A percentile compares a stretch with the other conserved stretches of the same genome.
Conservation (phyloP, 2,888 invertebrate species). For the Volucella inflata region DNA sequence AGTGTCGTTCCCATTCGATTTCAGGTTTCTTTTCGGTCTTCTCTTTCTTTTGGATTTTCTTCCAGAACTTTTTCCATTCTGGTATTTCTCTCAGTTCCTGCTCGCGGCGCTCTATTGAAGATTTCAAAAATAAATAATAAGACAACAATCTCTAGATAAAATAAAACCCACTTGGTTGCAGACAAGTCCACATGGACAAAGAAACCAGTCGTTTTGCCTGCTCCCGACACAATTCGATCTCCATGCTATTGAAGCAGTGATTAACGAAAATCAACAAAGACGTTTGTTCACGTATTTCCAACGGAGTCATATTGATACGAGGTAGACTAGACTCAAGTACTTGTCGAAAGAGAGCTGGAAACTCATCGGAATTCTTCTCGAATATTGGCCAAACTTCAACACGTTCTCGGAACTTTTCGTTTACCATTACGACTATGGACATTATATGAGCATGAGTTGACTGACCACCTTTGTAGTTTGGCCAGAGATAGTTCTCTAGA, state of each 20-base stretch:
- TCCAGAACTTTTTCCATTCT: slow-evolving; percentile 97
- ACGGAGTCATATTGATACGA: slow-evolving; percentile 78
- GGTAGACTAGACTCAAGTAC: slow-evolving; percentile 90
- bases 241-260: slow-evolving; percentile 99
- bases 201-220: slow-evolving; percentile 96
- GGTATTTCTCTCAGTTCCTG: slow-evolving; percentile 93
- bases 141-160: not conserved
- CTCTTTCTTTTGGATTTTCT: slow-evolving; percentile 91
- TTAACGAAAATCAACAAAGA: slow-evolving; percentile 95
- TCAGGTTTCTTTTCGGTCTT: slow-evolving; percentile 88
- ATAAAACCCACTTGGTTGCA: slow-evolving; percentile 88
- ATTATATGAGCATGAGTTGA: slow-evolving; percentile 95
- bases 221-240: slow-evolving; percentile 95
- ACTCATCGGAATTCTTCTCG: slow-evolving; percentile 89
- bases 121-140: slow-evolving; percentile 23
- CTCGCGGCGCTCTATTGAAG: slow-evolving; percentile 88
- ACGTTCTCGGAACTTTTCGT: slow-evolving; percentile 98
- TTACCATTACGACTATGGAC: slow-evolving; percentile 99
- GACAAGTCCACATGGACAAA: slow-evolving; percentile 95
- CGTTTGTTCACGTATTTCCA: slow-evolving; percentile 90
- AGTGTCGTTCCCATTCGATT: slow-evolving; percentile 93
- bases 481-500: slow-evolving; percentile 98
- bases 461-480: slow-evolving; percentile 91
- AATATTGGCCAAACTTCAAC: slow-evolving; percentile 98
- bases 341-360: slow-evolving; percentile 92